phyloP scores from a whole-genome alignment of 1,140 invertebrate genomes.

The Chionoecetes opilio region DNA sequence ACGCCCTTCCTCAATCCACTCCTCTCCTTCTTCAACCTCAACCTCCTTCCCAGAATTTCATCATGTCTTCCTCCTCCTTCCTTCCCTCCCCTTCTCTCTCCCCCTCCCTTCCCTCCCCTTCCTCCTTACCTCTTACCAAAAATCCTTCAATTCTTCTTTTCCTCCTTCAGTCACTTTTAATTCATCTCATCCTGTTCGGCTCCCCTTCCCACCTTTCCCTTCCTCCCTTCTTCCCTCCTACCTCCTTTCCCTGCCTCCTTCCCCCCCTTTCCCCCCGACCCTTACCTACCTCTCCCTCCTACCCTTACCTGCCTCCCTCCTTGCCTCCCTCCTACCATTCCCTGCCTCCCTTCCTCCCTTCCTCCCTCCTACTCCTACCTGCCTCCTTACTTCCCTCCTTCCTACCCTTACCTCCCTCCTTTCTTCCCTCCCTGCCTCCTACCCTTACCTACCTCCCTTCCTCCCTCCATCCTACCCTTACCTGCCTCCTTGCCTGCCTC shows the following conservation, averaged over 20 bases:
- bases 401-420: not conserved
- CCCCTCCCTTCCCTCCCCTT: not conserved
- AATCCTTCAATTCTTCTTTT: too few species aligned
- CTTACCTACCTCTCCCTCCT: too few species aligned
- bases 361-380: too few species aligned
- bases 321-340: not conserved
- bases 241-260: too few species aligned
- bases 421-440: not conserved
- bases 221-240: too few species aligned
- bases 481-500: not conserved
- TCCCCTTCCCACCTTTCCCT: too few species aligned
- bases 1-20: not conserved
- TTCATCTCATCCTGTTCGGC: too few species aligned
- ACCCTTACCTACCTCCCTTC: not conserved
- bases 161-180: too few species aligned
- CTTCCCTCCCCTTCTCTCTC: not conserved
- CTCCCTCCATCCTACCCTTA: not conserved
- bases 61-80: not conserved
- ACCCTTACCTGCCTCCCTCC: too few species aligned
- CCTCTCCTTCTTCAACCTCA: not conserved
- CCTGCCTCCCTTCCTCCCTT: not conserved
- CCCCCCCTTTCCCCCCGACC: too few species aligned
- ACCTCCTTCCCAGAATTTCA: not conserved
- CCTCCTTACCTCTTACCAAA: not conserved
- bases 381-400: too few species aligned